A percentile compares a stretch with the other conserved stretches of the same genome.
Evolutionary conservation across 2,888 invertebrate genomes (phyloP).

Genomic region (Rhynchonema sp.): DNA sequence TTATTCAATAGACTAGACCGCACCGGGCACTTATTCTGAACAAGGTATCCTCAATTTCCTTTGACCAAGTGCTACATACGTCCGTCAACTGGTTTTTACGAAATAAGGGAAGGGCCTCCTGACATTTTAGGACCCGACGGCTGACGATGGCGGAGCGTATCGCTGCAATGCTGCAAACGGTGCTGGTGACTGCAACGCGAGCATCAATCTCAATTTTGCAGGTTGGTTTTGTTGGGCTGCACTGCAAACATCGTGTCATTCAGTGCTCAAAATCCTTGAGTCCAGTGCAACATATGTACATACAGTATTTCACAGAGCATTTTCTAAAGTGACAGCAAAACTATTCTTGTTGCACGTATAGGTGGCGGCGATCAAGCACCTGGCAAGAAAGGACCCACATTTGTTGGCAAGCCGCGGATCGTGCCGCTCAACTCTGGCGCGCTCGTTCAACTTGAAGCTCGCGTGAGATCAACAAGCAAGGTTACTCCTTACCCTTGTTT

Average conservation of each 20-base stretch:
- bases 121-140: conserved; percentile 53
- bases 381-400: conserved; percentile 46
- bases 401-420: conserved; percentile 93
- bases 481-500: conserved; percentile 39
- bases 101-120: neutral
- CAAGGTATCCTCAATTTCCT: too few relatives aligned
- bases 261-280: too few relatives aligned
- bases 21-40: too few relatives aligned
- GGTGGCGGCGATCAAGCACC: conserved; percentile 44
- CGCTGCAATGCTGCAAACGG: conserved; percentile 96
- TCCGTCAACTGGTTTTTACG: neutral
- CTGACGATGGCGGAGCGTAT: conserved; percentile 92
- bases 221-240: conserved; percentile 42
- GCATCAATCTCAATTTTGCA: conserved; percentile 98
- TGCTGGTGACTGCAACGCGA: conserved; percentile 97
- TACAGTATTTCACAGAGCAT: conserved; percentile 3
- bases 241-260: too few relatives aligned
- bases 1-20: too few relatives aligned
- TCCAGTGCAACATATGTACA: too few relatives aligned
- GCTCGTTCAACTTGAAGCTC: conserved; percentile 86
- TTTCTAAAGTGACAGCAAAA: conserved; percentile 4
- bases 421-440: conserved; percentile 83
- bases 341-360: neutral
- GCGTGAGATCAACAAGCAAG: conserved; percentile 63
- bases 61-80: neutral